These are phyloP conservation scores for Hippocampus mohnikei DNA, from an alignment of 2,113 vertebrate genomes.

Conservation along the genomic window DNA sequence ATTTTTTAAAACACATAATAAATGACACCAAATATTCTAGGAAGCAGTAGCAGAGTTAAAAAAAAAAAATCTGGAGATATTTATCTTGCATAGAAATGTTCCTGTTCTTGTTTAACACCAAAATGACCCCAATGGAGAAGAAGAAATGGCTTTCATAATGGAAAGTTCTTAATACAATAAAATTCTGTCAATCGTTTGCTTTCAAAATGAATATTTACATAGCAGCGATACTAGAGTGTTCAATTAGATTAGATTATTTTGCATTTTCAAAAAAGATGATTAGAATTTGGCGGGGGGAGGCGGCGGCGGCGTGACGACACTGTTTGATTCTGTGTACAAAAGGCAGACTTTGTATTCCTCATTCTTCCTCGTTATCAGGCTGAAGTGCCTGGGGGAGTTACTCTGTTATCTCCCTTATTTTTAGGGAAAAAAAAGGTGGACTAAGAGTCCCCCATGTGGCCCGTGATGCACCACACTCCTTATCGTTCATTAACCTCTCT, in stretches of 20 bases:
- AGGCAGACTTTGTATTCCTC: neutral
- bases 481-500: conserved; percentile 87
- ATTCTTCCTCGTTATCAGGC: conserved; percentile 13
- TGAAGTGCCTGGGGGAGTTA: conserved; percentile 31
- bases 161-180: neutral
- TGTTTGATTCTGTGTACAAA: conserved; percentile 1
- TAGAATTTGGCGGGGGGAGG: neutral
- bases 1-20: neutral
- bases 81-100: neutral
- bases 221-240: neutral
- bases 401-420: conserved; percentile 48
- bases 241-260: neutral
- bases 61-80: neutral
- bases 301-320: no score
- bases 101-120: neutral
- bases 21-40: neutral
- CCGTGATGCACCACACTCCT: conserved; percentile 66
- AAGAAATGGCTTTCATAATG: neutral
- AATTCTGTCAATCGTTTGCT: neutral
- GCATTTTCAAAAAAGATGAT: neutral
- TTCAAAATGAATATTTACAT: neutral
- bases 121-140: neutral
- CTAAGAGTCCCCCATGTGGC: conserved; percentile 56
- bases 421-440: conserved; percentile 29
- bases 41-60: neutral